Percentiles rank a stretch among this genome's conserved stretches.
Evolutionary conservation across 2,113 vertebrate genomes (phyloP).

Genomic region (Tupaia tana): DNA sequence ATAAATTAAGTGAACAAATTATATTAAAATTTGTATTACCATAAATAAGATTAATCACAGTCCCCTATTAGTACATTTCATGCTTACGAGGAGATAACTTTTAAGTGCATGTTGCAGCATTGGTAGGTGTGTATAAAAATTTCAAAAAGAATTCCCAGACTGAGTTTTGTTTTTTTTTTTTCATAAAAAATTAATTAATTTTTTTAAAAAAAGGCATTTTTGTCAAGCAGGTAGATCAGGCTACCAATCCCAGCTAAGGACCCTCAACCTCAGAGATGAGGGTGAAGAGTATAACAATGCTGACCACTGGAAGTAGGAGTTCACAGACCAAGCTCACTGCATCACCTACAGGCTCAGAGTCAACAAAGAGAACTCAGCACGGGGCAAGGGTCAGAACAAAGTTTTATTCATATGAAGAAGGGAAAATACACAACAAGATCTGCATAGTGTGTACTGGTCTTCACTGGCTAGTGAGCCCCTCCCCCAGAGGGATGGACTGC

Average conservation of each 20-base stretch:
- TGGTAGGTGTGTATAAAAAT: not conserved
- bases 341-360: not conserved
- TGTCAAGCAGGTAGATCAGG: not conserved
- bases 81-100: not conserved
- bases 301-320: not conserved
- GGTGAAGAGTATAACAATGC: not conserved
- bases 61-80: not conserved
- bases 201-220: not conserved
- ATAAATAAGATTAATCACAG: not conserved
- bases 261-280: not conserved
- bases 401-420: not conserved
- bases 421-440: not conserved
- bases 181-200: too few relatives aligned
- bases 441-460: not conserved
- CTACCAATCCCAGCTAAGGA: not conserved
- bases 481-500: fast-evolving
- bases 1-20: slow-evolving; percentile 16
- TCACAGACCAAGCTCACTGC: not conserved
- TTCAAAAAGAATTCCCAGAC: slow-evolving; percentile 8
- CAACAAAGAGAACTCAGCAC: not conserved
- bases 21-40: not conserved
- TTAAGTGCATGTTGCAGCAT: not conserved
- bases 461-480: not conserved
- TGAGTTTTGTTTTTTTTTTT: not conserved
- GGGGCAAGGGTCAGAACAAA: not conserved